Conservation (phyloP, 1,140 invertebrate species). For the Cotesia glomerata region DNA sequence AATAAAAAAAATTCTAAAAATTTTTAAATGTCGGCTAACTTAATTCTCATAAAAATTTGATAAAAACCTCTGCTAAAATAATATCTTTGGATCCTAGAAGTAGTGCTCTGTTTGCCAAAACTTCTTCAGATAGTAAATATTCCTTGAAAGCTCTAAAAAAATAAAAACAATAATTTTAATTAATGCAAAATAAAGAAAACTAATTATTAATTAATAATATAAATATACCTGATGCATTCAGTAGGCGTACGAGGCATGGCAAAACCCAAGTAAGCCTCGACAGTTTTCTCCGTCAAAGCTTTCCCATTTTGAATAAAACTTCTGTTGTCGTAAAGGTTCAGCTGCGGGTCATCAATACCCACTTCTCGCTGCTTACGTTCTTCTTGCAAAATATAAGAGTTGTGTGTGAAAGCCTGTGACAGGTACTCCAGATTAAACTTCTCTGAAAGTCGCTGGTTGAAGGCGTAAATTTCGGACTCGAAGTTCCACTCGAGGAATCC, state of each 20-base stretch:
- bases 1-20: constrained; percentile 29
- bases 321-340: constrained; percentile 73
- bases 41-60: neutral
- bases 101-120: constrained; percentile 72
- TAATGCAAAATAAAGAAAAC: too few relatives aligned
- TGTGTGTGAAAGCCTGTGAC: constrained; percentile 78
- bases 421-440: constrained; percentile 76
- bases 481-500: constrained; percentile 86
- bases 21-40: neutral
- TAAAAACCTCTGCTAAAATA: constrained; percentile 72
- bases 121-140: constrained; percentile 72
- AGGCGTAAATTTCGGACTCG: constrained; percentile 86
- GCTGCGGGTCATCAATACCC: constrained; percentile 68
- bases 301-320: constrained; percentile 73
- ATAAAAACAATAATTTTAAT: constrained; percentile 26
- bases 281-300: constrained; percentile 65
- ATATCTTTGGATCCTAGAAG: constrained; percentile 84
- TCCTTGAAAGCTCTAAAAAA: constrained; percentile 66
- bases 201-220: constrained; percentile 1
- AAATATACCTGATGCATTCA: constrained; percentile 68
- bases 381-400: constrained; percentile 80
- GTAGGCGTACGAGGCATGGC: constrained; percentile 76
- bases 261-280: constrained; percentile 67
- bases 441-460: constrained; percentile 85
- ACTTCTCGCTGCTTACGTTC: constrained; percentile 70